Evolutionary conservation across 2,113 vertebrate species (phyloP).

Genomic region (Corythoichthys haematopterus): DNA sequence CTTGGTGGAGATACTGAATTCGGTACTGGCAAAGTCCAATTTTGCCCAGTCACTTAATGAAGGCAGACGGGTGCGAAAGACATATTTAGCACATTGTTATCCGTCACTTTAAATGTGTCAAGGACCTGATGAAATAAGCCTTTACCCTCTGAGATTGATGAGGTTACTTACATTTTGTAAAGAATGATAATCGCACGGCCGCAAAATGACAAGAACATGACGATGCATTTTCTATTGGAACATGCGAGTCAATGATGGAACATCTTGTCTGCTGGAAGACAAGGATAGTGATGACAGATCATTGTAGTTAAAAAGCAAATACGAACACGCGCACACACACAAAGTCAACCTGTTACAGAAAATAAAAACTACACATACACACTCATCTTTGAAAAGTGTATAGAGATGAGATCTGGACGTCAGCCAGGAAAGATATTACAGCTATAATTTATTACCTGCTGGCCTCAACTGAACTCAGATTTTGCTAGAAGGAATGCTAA

Average conservation of each 20-base stretch:
- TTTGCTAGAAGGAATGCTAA: slow-evolving; percentile 38
- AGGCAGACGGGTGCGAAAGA: not conserved
- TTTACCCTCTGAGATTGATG: slow-evolving; percentile 13
- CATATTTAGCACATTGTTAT: slow-evolving; percentile 13
- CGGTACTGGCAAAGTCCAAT: not conserved
- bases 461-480: slow-evolving; percentile 27
- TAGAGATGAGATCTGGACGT: slow-evolving; percentile 38
- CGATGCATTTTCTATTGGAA: slow-evolving; percentile 27
- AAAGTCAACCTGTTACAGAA: not conserved
- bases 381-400: slow-evolving; percentile 34
- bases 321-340: not conserved
- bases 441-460: slow-evolving; percentile 48
- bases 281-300: slow-evolving; percentile 36
- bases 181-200: slow-evolving; percentile 12
- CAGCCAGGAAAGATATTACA: slow-evolving; percentile 51
- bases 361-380: slow-evolving; percentile 13
- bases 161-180: slow-evolving; percentile 12
- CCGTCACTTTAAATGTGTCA: slow-evolving; percentile 6
- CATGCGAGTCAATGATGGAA: slow-evolving; percentile 16
- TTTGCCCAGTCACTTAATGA: not conserved
- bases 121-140: slow-evolving; percentile 1
- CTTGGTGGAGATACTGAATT: slow-evolving; percentile 11
- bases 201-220: slow-evolving; percentile 27
- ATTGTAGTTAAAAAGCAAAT: slow-evolving; percentile 30
- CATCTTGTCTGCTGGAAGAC: slow-evolving; percentile 23